These are phyloP conservation scores for Cydia pomonella DNA, from an alignment of 1,140 invertebrate genomes.

Conservation along the genomic window DNA sequence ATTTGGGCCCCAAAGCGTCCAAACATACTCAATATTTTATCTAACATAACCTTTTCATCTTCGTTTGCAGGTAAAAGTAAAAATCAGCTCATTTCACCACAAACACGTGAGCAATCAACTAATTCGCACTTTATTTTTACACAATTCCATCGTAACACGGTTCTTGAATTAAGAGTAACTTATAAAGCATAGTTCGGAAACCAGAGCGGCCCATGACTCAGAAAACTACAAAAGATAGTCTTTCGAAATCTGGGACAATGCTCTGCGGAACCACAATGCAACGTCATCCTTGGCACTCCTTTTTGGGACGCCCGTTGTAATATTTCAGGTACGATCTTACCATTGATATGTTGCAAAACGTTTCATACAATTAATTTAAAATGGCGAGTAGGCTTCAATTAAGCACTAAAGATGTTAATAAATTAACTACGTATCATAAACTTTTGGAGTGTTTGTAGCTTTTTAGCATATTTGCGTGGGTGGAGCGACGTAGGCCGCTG, in stretches of 20 bases:
- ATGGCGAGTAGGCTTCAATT: neutral
- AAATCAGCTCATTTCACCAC: slow-evolving; percentile 22
- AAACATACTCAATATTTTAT: no score
- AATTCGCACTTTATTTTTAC: slow-evolving; percentile 30
- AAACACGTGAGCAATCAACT: slow-evolving; percentile 18
- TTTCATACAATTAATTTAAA: neutral
- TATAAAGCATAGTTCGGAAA: slow-evolving; percentile 32
- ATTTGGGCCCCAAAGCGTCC: no score
- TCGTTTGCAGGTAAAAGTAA: slow-evolving; percentile 2
- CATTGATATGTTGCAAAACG: neutral
- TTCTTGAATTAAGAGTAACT: slow-evolving; percentile 23
- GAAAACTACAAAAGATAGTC: slow-evolving; percentile 33
- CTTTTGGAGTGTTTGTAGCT: neutral
- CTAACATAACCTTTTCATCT: neutral
- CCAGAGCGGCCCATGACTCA: slow-evolving; percentile 18
- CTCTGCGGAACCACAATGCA: slow-evolving; percentile 25
- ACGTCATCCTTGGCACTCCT: slow-evolving; percentile 30
- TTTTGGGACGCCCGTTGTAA: slow-evolving; percentile 10
- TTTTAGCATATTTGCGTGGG: neutral
- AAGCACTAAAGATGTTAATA: slow-evolving; percentile 10
- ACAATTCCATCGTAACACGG: slow-evolving; percentile 22
- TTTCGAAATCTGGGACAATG: slow-evolving; percentile 30
- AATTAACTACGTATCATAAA: slow-evolving; percentile 7
- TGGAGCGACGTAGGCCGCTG: neutral
- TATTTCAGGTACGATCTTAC: neutral